phyloP scores from a whole-genome alignment of 2,113 vertebrate species.

The Heterocephalus glaber region DNA sequence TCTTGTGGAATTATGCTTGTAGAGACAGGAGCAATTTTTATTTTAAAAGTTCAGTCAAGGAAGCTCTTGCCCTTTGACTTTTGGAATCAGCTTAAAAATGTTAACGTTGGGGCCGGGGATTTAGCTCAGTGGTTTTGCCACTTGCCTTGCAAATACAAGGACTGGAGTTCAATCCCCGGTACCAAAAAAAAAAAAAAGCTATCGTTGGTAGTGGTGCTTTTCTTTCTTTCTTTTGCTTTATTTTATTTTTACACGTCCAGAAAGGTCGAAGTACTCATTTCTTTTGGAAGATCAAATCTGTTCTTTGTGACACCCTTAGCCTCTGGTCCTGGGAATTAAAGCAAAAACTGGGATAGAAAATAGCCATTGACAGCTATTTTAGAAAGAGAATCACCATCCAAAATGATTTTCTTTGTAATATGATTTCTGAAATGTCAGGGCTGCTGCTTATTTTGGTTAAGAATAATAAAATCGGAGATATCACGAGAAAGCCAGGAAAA shows the following conservation, averaged over 20 bases:
- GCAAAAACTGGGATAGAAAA: conserved; percentile 22
- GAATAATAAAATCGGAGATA: conserved; percentile 58
- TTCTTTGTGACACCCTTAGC: background rate
- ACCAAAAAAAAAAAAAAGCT: background rate
- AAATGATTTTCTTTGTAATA: background rate
- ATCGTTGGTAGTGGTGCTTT: background rate
- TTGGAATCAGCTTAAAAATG: background rate
- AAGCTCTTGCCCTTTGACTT: background rate
- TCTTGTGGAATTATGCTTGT: background rate
- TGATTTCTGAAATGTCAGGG: conserved; percentile 42
- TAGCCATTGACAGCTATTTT: background rate
- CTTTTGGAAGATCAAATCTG: conserved; percentile 22
- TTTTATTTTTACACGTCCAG: background rate
- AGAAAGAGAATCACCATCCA: conserved; percentile 18
- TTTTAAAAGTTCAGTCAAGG: background rate
- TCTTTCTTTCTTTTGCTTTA: background rate
- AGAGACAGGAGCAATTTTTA: background rate
- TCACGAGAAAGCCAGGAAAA: conserved; percentile 15
- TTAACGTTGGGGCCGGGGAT: background rate
- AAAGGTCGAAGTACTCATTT: background rate
- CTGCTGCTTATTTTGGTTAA: conserved; percentile 25
- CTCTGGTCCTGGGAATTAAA: background rate
- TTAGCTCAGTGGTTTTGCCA: too few relatives aligned
- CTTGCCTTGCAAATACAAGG: too few relatives aligned
- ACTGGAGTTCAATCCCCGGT: too few relatives aligned